Percentiles rank a stretch among this genome's conserved stretches.
These are phyloP conservation scores for Kradibia gibbosae DNA, from an alignment of 1,140 invertebrate species.

Conservation along the genomic window DNA sequence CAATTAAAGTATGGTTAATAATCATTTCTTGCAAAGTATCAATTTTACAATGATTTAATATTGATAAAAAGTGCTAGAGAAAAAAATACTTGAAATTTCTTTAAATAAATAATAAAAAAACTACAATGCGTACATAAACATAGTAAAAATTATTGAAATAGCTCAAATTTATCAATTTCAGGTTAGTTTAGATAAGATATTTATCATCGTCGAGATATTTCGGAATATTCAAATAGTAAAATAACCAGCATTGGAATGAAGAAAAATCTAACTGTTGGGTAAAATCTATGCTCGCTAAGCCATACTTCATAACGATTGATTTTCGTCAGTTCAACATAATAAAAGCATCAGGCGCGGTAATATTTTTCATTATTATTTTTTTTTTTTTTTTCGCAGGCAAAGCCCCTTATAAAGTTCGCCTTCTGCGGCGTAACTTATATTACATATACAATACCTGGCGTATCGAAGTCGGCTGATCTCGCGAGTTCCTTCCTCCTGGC, in stretches of 20 bases:
- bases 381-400: constrained; percentile 17
- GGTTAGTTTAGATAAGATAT: too few species aligned
- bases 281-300: constrained; percentile 41
- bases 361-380: constrained; percentile 43
- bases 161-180: too few species aligned
- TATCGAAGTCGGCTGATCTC: constrained; percentile 67
- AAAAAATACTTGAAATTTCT: too few species aligned
- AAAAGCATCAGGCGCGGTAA: constrained; percentile 47
- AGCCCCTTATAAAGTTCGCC: constrained; percentile 47
- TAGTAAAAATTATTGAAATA: too few species aligned
- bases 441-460: constrained; percentile 61
- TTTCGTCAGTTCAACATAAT: constrained; percentile 45
- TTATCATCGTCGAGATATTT: too few species aligned
- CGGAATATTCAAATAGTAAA: too few species aligned
- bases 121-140: too few species aligned
- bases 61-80: too few species aligned
- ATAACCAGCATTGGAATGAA: background rate
- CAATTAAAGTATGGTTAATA: too few species aligned
- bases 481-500: constrained; percentile 60
- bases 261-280: constrained; percentile 19
- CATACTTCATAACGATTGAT: constrained; percentile 46
- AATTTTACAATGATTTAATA: too few species aligned
- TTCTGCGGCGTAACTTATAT: constrained; percentile 47
- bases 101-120: too few species aligned
- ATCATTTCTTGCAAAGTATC: too few species aligned